Percentiles rank a stretch among this genome's conserved stretches.
Conservation (phyloP, 1,140 invertebrate genomes). For the Epicauta chinensis region DNA sequence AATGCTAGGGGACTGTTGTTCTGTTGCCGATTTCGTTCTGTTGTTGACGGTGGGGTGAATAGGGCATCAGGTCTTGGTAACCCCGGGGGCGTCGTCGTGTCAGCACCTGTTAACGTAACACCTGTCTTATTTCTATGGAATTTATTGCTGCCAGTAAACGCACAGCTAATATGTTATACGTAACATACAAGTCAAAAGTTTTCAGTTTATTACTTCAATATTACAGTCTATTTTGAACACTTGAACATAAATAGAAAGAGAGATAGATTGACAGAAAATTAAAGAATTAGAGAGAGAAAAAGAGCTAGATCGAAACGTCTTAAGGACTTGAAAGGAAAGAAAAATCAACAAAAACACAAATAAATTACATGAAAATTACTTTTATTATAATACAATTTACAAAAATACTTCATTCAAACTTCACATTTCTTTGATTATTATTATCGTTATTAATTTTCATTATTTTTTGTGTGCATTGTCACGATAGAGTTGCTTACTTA, state of each 20-base stretch:
- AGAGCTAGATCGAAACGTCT: too few relatives aligned
- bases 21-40: slow-evolving; percentile 13
- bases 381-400: slow-evolving; percentile 21
- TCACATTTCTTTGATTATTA: too few relatives aligned
- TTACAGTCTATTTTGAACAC: slow-evolving; percentile 7
- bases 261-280: too few relatives aligned
- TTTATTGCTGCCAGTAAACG: slow-evolving; percentile 12
- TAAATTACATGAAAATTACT: slow-evolving; percentile 13
- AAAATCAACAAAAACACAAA: slow-evolving; percentile 7
- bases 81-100: slow-evolving; percentile 30
- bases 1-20: slow-evolving; percentile 31
- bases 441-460: neutral
- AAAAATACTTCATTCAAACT: slow-evolving; percentile 16
- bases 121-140: slow-evolving; percentile 15
- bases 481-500: too few relatives aligned
- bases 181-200: slow-evolving; percentile 8
- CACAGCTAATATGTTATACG: slow-evolving; percentile 8
- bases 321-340: neutral
- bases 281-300: too few relatives aligned
- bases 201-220: too few relatives aligned
- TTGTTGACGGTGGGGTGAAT: slow-evolving; percentile 31
- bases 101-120: slow-evolving; percentile 22
- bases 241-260: too few relatives aligned
- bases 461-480: slow-evolving; percentile 17
- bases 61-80: slow-evolving; percentile 40